Evolutionary conservation across 2,797 vertebrate genomes (phyloP).

Genomic region (Melanotaenia trifasciata): DNA sequence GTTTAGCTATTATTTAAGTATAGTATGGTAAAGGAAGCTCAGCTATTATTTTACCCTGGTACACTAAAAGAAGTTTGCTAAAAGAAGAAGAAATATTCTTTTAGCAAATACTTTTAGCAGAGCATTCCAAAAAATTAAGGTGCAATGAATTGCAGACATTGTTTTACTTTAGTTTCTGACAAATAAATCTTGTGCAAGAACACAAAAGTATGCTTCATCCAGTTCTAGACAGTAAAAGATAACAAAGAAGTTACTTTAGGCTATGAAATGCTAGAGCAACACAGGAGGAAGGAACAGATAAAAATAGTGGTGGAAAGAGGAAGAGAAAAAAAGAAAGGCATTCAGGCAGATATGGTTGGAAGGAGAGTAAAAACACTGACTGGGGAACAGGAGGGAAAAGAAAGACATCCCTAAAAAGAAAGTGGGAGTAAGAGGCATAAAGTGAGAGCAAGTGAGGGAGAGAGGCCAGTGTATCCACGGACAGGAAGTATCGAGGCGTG

Average conservation of each 20-base stretch:
- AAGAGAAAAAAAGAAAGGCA: constrained; percentile 29
- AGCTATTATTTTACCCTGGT: no score
- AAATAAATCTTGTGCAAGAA: no score
- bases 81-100: no score
- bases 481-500: constrained; percentile 80
- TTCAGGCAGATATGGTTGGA: constrained; percentile 17
- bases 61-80: no score
- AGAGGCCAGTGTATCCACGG: constrained; percentile 62
- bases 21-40: no score
- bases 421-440: constrained; percentile 17
- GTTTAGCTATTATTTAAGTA: no score
- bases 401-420: constrained; percentile 40
- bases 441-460: constrained; percentile 41
- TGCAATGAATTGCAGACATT: no score
- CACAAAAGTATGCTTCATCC: not conserved
- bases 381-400: constrained; percentile 18
- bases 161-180: no score
- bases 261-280: constrained; percentile 27
- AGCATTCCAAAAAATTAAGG: no score
- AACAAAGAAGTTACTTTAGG: constrained; percentile 17
- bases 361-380: constrained; percentile 44
- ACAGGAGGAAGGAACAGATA: constrained; percentile 33
- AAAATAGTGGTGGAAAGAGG: constrained; percentile 33
- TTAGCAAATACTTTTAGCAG: no score
- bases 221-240: not conserved